phyloP scores from a whole-genome alignment of 2,797 vertebrate genomes.

The Peromyscus eremicus region DNA sequence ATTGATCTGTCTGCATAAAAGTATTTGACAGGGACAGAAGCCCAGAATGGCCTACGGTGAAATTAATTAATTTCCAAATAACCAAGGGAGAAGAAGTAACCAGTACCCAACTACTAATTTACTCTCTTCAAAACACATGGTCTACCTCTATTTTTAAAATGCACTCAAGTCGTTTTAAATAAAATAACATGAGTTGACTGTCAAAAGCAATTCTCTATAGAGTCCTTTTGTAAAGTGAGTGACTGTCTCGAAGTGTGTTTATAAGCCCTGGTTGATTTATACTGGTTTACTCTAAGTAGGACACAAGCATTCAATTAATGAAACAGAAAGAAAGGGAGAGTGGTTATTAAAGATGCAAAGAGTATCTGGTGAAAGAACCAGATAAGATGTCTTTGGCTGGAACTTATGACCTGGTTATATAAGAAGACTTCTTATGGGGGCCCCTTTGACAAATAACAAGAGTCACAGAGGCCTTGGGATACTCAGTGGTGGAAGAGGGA shows the following conservation, averaged over 20 bases:
- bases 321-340: slow-evolving; percentile 61
- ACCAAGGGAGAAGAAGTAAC: slow-evolving; percentile 11
- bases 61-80: slow-evolving; percentile 49
- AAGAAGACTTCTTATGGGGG: neutral
- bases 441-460: neutral
- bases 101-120: neutral
- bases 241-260: neutral
- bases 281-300: slow-evolving; percentile 60
- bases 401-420: slow-evolving; percentile 17
- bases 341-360: slow-evolving; percentile 71
- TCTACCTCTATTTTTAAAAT: slow-evolving; percentile 38
- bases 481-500: neutral
- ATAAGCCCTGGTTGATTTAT: slow-evolving; percentile 1
- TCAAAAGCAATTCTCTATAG: neutral
- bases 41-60: neutral
- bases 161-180: neutral
- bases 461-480: neutral
- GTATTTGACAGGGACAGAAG: neutral
- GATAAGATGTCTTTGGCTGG: slow-evolving; percentile 56
- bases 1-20: slow-evolving; percentile 17
- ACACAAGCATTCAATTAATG: slow-evolving; percentile 36
- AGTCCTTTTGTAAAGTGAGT: slow-evolving; percentile 5
- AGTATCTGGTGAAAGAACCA: slow-evolving; percentile 57
- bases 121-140: slow-evolving; percentile 38
- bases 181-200: neutral